Conservation (phyloP, 2,888 invertebrate species). For the Pyrrhosoma nymphula region DNA sequence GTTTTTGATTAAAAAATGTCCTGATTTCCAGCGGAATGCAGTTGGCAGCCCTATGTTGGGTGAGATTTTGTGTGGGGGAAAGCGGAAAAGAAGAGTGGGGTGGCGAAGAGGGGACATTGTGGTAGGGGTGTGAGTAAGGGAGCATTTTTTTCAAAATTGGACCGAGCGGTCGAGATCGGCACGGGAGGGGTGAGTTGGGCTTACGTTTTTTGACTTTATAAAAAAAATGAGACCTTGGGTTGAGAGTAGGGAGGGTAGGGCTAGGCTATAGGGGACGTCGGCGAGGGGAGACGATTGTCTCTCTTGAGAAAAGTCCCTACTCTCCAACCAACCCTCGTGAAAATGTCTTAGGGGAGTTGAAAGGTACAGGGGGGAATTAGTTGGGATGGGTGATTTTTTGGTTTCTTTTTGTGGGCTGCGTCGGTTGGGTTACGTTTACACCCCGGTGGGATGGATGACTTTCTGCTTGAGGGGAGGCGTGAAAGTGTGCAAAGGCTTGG, state of each 20-base stretch:
- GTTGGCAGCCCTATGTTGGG: conserved; percentile 30
- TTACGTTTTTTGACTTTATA: conserved; percentile 29
- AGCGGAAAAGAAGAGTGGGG: conserved; percentile 69
- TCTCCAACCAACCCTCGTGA: conserved; percentile 22
- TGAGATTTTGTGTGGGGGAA: conserved; percentile 71
- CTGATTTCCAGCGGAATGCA: no score
- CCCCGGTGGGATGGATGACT: background rate
- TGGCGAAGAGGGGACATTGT: conserved; percentile 70
- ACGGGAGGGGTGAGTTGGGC: conserved; percentile 7
- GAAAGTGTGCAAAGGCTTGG: background rate
- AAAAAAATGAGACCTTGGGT: background rate
- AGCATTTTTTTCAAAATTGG: conserved; percentile 14
- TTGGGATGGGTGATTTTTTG: background rate
- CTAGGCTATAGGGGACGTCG: background rate
- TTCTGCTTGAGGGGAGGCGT: background rate
- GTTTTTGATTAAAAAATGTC: no score
- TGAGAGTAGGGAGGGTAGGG: background rate
- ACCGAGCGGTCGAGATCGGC: background rate
- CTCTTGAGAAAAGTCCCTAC: conserved; percentile 9
- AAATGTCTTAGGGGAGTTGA: background rate
- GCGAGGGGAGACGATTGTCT: conserved; percentile 12
- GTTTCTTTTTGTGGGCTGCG: background rate
- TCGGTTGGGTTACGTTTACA: background rate
- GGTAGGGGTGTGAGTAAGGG: background rate
- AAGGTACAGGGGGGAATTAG: background rate